Evolutionary conservation across 1,140 invertebrate genomes (phyloP), one percentile per base, ranked within the genome.

Genomic region (Akabosia matsudoensis): DNA sequence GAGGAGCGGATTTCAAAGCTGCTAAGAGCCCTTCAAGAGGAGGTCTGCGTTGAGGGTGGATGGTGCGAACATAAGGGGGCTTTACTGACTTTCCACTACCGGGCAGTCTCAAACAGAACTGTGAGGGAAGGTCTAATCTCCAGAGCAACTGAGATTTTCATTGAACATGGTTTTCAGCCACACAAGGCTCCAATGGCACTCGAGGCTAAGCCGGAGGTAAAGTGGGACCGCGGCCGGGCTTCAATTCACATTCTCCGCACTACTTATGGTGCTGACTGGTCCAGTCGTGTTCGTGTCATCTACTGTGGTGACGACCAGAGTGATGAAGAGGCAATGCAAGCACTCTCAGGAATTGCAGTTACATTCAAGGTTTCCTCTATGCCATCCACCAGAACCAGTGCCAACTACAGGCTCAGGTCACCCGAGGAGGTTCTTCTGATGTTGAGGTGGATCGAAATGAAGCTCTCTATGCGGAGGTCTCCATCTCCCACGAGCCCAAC

Each of bases 51-150:
- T 22, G 81, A 85, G 70, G 85, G 85, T 33, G 85, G 85, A 14
- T 86, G 85, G 85, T 81, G 86, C n/a, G 85, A 86, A 76, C 82
- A 85, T 75, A 86, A 86, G 79, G 84, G 84, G 7, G 81, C 82
- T 30, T 77, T 85, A 22, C 81, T 86, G 1, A 84, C 85, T 16
- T 86, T 84, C 78, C 85, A 86, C 78, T 86, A 85, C 79, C 76
- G 85, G 10, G 84, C 85, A 80, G 61, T 67, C 1, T 82, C 84
- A 0, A 78, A 77, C 10, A 70, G 81, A 31, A n/a, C 45, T 22
- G 72, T 78, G 28, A 70, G 82, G 10, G 74, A 81, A 28, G 73
- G 76, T 16, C 73, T 86, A 13, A 81, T 83, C 10, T 45, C 78
- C 31, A 79, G 81, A 71, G 85, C 84, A 10, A 78, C 77, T 10